These are phyloP conservation scores for Parasteatoda lunata DNA, from an alignment of 2,888 invertebrate genomes.

Conservation along the genomic window DNA sequence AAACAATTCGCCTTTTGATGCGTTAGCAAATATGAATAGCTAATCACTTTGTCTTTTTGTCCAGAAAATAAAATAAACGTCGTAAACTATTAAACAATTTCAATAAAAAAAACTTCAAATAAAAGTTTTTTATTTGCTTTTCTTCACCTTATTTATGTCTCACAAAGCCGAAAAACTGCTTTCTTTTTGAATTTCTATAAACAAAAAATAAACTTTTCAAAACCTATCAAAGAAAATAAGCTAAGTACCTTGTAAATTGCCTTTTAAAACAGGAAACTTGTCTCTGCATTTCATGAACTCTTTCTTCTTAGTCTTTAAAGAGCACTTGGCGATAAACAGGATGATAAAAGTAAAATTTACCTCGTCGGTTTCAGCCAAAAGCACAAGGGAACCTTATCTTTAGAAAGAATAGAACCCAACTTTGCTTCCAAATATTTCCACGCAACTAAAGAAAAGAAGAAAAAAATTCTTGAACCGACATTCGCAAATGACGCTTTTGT, in stretches of 20 bases:
- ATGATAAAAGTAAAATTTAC: slow-evolving; percentile 31
- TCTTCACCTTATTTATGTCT: no score
- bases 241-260: not conserved
- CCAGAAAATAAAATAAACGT: no score
- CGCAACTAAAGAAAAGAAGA: not conserved
- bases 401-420: slow-evolving; percentile 1
- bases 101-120: no score
- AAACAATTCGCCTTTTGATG: no score
- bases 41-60: no score
- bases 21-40: no score
- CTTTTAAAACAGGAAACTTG: slow-evolving; percentile 27
- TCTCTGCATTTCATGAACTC: not conserved
- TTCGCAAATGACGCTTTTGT: slow-evolving; percentile 47
- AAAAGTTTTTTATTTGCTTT: no score
- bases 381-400: slow-evolving; percentile 10
- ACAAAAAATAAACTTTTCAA: not conserved
- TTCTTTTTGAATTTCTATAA: no score
- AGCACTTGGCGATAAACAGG: slow-evolving; percentile 19
- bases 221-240: not conserved
- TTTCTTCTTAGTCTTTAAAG: slow-evolving; percentile 6
- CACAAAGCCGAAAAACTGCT: no score
- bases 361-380: slow-evolving; percentile 22
- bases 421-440: not conserved
- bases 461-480: not conserved
- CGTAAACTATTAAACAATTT: no score